Conservation (phyloP, 1,140 invertebrate genomes). For the Harlomillsia oculata region DNA sequence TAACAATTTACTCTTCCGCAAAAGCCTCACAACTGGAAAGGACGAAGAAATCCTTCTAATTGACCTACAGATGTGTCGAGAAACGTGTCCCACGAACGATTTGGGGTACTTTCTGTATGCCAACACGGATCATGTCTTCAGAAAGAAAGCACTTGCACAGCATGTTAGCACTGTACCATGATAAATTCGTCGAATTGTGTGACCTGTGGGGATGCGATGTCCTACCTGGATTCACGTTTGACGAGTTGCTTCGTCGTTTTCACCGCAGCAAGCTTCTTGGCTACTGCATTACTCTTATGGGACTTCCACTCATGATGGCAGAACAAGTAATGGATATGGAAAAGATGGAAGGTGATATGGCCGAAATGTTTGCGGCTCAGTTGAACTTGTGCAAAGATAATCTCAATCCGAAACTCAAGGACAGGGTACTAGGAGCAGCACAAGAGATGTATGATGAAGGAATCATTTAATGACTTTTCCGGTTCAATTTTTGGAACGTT, state of each 20-base stretch:
- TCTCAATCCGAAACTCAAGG: too few relatives aligned
- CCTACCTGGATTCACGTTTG: slow-evolving; percentile 7
- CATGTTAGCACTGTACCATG: slow-evolving; percentile 12
- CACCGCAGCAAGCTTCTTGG: slow-evolving; percentile 13
- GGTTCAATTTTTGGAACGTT: too few relatives aligned
- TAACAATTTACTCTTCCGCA: slow-evolving; percentile 19
- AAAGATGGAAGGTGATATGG: too few relatives aligned
- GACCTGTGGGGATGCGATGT: neutral
- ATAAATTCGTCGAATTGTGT: slow-evolving; percentile 10
- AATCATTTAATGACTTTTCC: too few relatives aligned
- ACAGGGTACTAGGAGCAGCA: too few relatives aligned
- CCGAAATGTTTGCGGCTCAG: too few relatives aligned
- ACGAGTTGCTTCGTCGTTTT: slow-evolving; percentile 14
- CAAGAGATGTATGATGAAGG: too few relatives aligned
- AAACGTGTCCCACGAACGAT: slow-evolving; percentile 10
- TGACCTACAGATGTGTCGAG: slow-evolving; percentile 18
- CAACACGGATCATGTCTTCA: slow-evolving; percentile 5
- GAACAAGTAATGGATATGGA: too few relatives aligned
- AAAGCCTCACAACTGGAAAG: neutral
- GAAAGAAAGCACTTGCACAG: slow-evolving; percentile 8
- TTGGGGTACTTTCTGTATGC: slow-evolving; percentile 17
- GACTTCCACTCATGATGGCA: slow-evolving; percentile 19
- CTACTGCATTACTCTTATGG: neutral
- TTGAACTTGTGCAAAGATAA: too few relatives aligned
- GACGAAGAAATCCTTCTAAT: slow-evolving; percentile 4